Evolutionary conservation across 1,140 invertebrate genomes (phyloP).

Genomic region (Frieseomelitta varia): DNA sequence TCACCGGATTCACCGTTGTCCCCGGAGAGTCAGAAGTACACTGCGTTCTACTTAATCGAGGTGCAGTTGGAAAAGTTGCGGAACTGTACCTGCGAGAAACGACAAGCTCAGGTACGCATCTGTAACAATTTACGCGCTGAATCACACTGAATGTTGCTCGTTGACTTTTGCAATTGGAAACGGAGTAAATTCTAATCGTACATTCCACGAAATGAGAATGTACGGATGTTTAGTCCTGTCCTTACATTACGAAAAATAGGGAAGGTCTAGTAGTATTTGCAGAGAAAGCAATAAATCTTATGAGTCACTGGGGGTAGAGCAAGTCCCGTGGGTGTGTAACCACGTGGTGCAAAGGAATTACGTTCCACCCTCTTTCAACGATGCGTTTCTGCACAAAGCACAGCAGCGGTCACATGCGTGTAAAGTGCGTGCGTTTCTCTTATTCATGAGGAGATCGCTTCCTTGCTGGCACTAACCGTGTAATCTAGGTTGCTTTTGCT

Average conservation of each 20-base stretch:
- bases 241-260: slow-evolving; percentile 4
- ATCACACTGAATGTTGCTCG: not conserved
- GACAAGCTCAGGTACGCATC: slow-evolving; percentile 70
- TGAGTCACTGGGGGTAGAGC: slow-evolving; percentile 71
- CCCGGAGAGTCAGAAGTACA: slow-evolving; percentile 73
- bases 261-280: not conserved
- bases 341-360: slow-evolving; percentile 78
- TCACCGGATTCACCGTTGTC: slow-evolving; percentile 72
- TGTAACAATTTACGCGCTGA: not conserved
- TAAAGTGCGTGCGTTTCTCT: slow-evolving; percentile 55
- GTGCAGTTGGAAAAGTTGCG: slow-evolving; percentile 71
- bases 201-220: not conserved
- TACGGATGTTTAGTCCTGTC: not conserved
- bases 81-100: slow-evolving; percentile 70
- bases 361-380: slow-evolving; percentile 59
- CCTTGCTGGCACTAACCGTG: not conserved
- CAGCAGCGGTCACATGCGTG: slow-evolving; percentile 32
- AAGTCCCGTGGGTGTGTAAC: slow-evolving; percentile 67
- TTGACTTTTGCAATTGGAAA: not conserved
- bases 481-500: not conserved
- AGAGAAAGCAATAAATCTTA: slow-evolving; percentile 75
- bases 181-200: not conserved
- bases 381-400: slow-evolving; percentile 12
- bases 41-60: slow-evolving; percentile 73
- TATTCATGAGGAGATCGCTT: slow-evolving; percentile 62